Conservation (phyloP, 2,888 invertebrate species). For the Crocallis elinguaria region DNA sequence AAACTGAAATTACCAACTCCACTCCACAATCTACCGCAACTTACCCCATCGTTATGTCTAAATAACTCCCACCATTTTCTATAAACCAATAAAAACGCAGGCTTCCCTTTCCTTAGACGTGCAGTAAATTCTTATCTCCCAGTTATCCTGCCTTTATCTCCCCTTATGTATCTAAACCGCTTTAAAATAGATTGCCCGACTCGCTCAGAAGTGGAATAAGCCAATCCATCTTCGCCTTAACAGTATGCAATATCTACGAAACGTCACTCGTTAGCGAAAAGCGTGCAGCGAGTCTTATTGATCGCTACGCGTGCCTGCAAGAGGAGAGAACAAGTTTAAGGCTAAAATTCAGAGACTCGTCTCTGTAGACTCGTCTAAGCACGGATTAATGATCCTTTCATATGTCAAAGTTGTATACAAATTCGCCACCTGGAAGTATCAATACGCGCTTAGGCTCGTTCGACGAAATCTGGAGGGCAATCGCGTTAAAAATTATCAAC, state of each 20-base stretch:
- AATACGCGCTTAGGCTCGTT: no score
- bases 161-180: conserved; percentile 27
- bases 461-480: no score
- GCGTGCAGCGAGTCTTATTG: no score
- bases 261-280: conserved; percentile 21
- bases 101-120: conserved; percentile 14
- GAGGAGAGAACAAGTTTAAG: no score
- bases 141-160: conserved; percentile 25
- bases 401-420: no score
- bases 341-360: no score
- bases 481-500: no score
- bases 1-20: no score
- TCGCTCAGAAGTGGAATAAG: conserved; percentile 14
- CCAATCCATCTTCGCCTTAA: conserved; percentile 31
- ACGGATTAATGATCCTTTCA: no score
- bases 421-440: no score
- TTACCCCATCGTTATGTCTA: neutral
- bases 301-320: no score
- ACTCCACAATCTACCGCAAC: neutral
- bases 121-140: conserved; percentile 26
- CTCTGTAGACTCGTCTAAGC: no score
- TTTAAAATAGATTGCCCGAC: conserved; percentile 29
- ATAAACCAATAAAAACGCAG: conserved; percentile 15
- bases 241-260: conserved; percentile 36
- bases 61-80: conserved; percentile 9